These are phyloP conservation scores for Dolichomitus sp. DNA, from an alignment of 2,888 invertebrate genomes.

Conservation along the genomic window DNA sequence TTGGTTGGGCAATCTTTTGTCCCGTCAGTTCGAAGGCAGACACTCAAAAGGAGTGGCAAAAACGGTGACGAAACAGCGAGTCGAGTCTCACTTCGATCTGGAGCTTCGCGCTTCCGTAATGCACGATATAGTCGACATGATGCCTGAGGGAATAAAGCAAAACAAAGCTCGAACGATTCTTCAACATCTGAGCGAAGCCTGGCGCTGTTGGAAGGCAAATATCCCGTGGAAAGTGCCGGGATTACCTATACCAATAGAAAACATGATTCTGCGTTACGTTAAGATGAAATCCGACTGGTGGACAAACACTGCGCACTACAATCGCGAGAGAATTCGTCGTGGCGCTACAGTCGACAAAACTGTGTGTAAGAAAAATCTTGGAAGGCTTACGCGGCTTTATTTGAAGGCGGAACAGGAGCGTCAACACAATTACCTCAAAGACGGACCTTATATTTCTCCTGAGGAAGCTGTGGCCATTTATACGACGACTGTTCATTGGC, in stretches of 20 bases:
- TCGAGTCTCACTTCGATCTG: conserved; percentile 99
- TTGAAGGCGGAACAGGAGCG: conserved; percentile 99
- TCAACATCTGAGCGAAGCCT: conserved; percentile 99
- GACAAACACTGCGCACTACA: conserved; percentile 99
- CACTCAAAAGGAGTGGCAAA: conserved; percentile 99
- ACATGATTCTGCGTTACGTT: conserved; percentile 99
- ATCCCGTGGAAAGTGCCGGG: conserved; percentile 99
- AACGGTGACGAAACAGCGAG: conserved; percentile 99
- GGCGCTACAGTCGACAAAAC: conserved; percentile 99
- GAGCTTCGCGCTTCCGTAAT: conserved; percentile 98
- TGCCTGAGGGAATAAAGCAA: conserved; percentile 99
- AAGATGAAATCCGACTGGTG: conserved; percentile 99
- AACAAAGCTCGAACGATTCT: conserved; percentile 99
- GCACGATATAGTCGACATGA: conserved; percentile 99
- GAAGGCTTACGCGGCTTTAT: conserved; percentile 98
- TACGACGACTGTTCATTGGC: conserved; percentile 99
- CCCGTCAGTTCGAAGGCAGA: conserved; percentile 99
- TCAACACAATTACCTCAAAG: conserved; percentile 99
- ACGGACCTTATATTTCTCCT: conserved; percentile 99
- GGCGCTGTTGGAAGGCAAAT: conserved; percentile 99
- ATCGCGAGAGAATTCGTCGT: conserved; percentile 98
- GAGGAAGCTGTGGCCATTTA: conserved; percentile 99
- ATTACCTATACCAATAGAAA: conserved; percentile 99
- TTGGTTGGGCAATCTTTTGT: conserved; percentile 99
- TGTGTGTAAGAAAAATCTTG: conserved; percentile 99